These are phyloP conservation scores for Passer domesticus DNA, from an alignment of 2,113 vertebrate species.

Conservation along the genomic window DNA sequence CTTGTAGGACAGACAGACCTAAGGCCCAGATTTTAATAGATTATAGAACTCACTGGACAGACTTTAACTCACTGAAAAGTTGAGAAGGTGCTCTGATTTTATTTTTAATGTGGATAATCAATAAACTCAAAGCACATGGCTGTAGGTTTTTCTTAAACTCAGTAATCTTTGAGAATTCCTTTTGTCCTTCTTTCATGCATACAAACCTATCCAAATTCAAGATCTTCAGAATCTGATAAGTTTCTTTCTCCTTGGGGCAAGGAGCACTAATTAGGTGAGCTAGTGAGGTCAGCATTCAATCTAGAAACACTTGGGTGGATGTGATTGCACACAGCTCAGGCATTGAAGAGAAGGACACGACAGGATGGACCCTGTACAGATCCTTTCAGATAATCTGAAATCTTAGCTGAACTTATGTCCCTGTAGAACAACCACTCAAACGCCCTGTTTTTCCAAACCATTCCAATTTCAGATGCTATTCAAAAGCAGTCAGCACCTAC, in stretches of 20 bases:
- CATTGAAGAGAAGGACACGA: background rate
- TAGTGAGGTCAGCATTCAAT: background rate
- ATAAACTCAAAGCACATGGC: background rate
- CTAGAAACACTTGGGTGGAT: background rate
- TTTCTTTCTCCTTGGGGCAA: background rate
- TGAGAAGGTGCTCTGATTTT: background rate
- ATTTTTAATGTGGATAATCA: background rate
- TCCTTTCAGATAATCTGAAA: background rate
- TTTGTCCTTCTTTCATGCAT: background rate
- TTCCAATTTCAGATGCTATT: background rate
- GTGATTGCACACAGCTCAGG: background rate
- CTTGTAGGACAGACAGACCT: background rate
- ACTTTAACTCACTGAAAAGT: background rate
- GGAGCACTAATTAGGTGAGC: background rate
- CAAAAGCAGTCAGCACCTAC: background rate
- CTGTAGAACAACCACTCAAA: background rate
- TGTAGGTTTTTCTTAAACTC: background rate
- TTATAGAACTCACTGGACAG: background rate
- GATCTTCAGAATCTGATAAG: background rate
- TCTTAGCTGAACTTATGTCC: background rate
- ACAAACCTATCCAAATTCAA: background rate
- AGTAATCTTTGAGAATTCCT: background rate
- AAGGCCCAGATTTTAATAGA: background rate
- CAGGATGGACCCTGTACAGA: background rate
- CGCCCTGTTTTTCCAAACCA: background rate